These are phyloP conservation scores for Sminthurinus aureus DNA, from an alignment of 2,888 invertebrate species.

Conservation along the genomic window DNA sequence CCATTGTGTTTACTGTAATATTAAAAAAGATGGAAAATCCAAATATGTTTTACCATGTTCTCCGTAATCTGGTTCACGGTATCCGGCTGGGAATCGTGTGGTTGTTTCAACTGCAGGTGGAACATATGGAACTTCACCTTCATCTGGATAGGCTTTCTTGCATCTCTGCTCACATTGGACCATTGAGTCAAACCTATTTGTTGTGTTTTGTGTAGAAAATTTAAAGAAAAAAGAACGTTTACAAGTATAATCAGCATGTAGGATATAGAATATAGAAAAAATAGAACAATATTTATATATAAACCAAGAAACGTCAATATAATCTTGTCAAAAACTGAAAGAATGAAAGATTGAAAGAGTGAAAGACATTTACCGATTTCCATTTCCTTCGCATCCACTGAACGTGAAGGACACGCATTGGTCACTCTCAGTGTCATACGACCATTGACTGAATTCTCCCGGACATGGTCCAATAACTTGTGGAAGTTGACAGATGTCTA, in stretches of 20 bases:
- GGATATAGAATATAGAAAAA: too few species aligned
- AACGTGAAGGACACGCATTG: conserved; percentile 75
- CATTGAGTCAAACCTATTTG: conserved; percentile 71
- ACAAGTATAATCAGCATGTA: too few species aligned
- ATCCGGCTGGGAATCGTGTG: background rate
- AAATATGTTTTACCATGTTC: background rate
- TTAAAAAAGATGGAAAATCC: background rate
- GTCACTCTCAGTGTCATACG: conserved; percentile 74
- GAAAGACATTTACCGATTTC: background rate
- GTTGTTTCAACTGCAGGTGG: background rate
- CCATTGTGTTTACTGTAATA: too few species aligned
- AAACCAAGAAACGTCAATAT: background rate
- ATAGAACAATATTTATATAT: background rate
- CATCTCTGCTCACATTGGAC: conserved; percentile 54
- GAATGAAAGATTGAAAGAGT: background rate
- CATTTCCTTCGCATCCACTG: background rate
- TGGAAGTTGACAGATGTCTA: conserved; percentile 76
- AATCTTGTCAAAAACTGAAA: background rate
- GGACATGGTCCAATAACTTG: conserved; percentile 75
- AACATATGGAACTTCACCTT: background rate
- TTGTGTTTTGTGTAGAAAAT: conserved; percentile 74
- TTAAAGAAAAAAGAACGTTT: too few species aligned
- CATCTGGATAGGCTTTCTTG: conserved; percentile 29
- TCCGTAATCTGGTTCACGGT: conserved; percentile 5
- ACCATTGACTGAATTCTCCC: conserved; percentile 72